A percentile compares a stretch with the other conserved stretches of the same genome.
These are phyloP conservation scores for Thamnophis elegans DNA, from an alignment of 2,797 vertebrate genomes.

Conservation along the genomic window DNA sequence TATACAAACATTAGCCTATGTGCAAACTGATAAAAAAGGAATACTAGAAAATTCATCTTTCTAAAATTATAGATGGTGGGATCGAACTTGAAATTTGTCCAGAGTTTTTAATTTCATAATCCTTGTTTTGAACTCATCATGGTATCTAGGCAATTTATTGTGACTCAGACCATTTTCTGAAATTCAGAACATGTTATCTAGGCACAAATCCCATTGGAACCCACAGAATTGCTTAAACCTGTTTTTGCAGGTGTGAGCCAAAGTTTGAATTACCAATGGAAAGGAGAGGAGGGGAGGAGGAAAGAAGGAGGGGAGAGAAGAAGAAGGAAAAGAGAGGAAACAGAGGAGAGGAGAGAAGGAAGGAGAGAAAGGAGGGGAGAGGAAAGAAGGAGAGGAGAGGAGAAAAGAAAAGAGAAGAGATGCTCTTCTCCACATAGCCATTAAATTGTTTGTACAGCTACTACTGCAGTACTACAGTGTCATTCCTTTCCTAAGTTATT, in stretches of 20 bases:
- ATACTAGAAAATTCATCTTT: neutral
- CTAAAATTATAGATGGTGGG: neutral
- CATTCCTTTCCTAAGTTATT: neutral
- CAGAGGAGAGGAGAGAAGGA: too few relatives aligned
- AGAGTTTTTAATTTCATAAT: neutral
- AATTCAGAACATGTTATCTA: neutral
- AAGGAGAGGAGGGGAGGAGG: neutral
- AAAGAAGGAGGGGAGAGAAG: too few relatives aligned
- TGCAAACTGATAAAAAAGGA: neutral
- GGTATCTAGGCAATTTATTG: neutral
- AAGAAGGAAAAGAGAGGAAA: too few relatives aligned
- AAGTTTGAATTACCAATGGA: neutral
- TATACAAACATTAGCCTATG: neutral
- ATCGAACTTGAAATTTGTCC: neutral
- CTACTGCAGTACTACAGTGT: neutral
- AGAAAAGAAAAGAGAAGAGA: neutral
- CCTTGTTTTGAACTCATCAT: neutral
- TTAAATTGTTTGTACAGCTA: neutral
- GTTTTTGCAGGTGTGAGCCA: neutral
- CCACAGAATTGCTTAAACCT: neutral
- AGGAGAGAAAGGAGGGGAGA: too few relatives aligned
- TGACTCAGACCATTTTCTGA: conserved; percentile 2
- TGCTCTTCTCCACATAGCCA: neutral
- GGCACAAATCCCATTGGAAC: neutral
- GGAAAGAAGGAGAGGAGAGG: too few relatives aligned